phyloP scores from a whole-genome alignment of 53 echinoderm and acorn worm species.

The Henricia sp. region DNA sequence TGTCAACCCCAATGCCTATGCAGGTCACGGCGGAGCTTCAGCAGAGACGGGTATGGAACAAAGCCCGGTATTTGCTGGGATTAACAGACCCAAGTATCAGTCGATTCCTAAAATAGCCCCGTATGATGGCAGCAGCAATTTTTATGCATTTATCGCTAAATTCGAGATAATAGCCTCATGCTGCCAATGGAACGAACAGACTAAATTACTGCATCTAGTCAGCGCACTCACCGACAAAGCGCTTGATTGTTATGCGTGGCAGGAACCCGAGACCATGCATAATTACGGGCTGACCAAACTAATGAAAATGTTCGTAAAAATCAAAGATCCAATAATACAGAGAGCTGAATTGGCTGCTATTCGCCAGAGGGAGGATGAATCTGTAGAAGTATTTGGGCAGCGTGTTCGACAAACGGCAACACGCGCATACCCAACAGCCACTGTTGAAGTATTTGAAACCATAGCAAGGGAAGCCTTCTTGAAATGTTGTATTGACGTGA shows the following conservation, averaged over 20 bases:
- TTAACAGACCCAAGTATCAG: not conserved
- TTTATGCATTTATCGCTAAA: constrained; percentile 18
- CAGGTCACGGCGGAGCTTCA: not conserved
- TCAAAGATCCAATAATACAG: constrained; percentile 14
- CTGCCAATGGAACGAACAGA: constrained; percentile 22
- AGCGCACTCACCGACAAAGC: not conserved
- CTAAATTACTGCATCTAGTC: constrained; percentile 21
- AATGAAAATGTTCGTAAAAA: constrained; percentile 26
- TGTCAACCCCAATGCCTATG: not conserved
- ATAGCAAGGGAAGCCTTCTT: constrained; percentile 13
- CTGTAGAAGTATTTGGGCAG: constrained; percentile 41
- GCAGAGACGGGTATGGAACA: not conserved
- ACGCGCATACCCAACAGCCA: constrained; percentile 9
- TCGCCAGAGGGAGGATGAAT: not conserved
- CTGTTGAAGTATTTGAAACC: constrained; percentile 3
- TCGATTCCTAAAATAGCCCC: not conserved
- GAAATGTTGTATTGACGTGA: constrained; percentile 2
- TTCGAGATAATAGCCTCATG: constrained; percentile 21
- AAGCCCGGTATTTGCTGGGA: not conserved
- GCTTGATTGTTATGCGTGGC: constrained; percentile 31
- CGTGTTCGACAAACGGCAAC: constrained; percentile 14
- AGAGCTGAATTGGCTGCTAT: not conserved
- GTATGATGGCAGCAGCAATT: constrained; percentile 8
- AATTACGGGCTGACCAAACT: constrained; percentile 16
- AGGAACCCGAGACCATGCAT: constrained; percentile 11